Base-by-base conservation (phyloP, 2,888 invertebrate genomes). In the Meiosimyza decipiens region DNA sequence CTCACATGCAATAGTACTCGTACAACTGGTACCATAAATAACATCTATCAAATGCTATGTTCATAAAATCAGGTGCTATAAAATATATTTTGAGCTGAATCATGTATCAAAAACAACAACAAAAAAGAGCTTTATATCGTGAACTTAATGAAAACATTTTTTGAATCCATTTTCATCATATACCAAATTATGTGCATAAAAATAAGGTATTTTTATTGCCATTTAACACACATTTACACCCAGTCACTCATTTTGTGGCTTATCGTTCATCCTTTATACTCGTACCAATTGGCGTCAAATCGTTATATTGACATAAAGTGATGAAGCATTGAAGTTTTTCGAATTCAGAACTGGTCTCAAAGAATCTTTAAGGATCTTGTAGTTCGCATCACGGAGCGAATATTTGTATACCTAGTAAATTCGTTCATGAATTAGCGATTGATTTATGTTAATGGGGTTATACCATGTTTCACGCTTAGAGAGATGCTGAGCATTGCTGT, bases 381-480 rank as follows among this genome's bases (percentile, higher is more conserved):
- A 55, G 55, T 55, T 55, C 11, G 55, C 18, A 18, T 40, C 40
- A 40, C 40, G 40, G 40, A 40, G 40, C 40, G 40, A 40, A 40
- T 40, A 40, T 40, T 9, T 9, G 1, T 9, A 40, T 40, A 9
- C 52, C 57, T 57, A 57, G 7, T 47, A 60, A 69, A 16, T 60
- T 54, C 52, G 54, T 47, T 40, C 55, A 63, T 74, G 69, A 73
- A 74, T 64, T 74, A 75, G 70, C 62, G 62, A 68, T 79, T 84
- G 84, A 84, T 84, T 84, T 84, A 84, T 84, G 80, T 82, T 84
- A 80, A 83, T 83, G 81, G 81, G 76, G 75, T 78, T 79, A 83
- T 83, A 82, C 81, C 84, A 84, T 82, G 83, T 83, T 83, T 83
- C 82, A 83, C 82, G 83, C 82, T 55, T 18, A 47, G 40, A 50